Percentiles rank a stretch among this genome's conserved stretches.
Conservation (phyloP, 2,113 vertebrate species). For the Calidris pygmaea region DNA sequence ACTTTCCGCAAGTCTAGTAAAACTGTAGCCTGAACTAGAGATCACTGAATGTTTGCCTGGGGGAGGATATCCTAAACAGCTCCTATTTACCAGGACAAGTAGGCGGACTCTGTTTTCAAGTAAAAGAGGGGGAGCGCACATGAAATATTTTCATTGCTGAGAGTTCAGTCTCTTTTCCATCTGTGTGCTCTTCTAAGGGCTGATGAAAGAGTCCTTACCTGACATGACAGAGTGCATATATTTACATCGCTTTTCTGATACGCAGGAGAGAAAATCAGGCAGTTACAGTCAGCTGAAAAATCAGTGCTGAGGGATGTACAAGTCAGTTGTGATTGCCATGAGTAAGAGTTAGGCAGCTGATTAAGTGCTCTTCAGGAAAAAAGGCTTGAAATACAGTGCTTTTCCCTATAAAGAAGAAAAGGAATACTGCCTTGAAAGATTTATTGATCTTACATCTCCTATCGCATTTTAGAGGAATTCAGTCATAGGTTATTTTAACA, state of each 20-base stretch:
- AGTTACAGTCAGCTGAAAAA: background rate
- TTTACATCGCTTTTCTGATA: background rate
- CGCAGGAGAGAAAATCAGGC: background rate
- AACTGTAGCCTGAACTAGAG: background rate
- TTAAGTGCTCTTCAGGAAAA: background rate
- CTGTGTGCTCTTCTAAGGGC: background rate
- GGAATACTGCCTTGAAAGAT: background rate
- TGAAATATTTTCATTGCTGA: background rate
- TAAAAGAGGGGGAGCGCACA: background rate
- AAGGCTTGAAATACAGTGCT: background rate
- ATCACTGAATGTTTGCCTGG: background rate
- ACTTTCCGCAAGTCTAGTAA: fast-evolving
- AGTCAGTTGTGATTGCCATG: background rate
- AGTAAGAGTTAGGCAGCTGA: background rate
- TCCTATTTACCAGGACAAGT: background rate
- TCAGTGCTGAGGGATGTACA: background rate
- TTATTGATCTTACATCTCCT: background rate
- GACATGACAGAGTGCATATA: background rate
- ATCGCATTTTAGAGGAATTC: background rate
- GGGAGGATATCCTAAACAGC: background rate
- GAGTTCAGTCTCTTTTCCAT: background rate
- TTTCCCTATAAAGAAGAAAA: background rate
- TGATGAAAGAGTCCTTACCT: background rate
- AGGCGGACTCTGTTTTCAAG: background rate
- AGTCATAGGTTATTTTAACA: background rate